phyloP scores from a whole-genome alignment of 1,140 invertebrate genomes.

The Uloborus diversus region DNA sequence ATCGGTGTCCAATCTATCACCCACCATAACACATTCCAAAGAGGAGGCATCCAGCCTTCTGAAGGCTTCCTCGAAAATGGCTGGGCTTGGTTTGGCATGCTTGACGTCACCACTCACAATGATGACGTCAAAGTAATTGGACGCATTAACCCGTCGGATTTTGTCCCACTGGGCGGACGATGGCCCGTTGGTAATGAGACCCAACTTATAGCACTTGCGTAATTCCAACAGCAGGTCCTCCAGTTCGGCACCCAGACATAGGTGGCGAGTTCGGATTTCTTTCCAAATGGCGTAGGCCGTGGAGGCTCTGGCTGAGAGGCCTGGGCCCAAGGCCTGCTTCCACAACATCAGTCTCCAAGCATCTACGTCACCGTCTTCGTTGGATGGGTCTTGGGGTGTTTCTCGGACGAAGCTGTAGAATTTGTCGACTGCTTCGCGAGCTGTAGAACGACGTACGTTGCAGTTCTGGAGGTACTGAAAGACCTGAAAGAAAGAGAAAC shows the following conservation, averaged over 20 bases:
- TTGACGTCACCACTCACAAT: conserved; percentile 84
- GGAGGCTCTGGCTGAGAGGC: conserved; percentile 76
- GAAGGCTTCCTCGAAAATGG: conserved; percentile 77
- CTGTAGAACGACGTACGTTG: not conserved
- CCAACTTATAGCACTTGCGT: conserved; percentile 74
- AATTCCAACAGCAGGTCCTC: conserved; percentile 75
- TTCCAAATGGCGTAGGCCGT: conserved; percentile 80
- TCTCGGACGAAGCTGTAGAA: conserved; percentile 68
- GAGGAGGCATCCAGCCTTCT: conserved; percentile 75
- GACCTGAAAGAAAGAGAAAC: conserved; percentile 38
- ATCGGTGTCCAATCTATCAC: conserved; percentile 85
- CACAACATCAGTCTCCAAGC: conserved; percentile 79
- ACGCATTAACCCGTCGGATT: conserved; percentile 71
- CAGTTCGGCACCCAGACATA: conserved; percentile 74
- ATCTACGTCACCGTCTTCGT: conserved; percentile 74
- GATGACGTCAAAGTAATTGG: conserved; percentile 79
- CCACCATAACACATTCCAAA: conserved; percentile 82
- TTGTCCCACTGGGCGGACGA: conserved; percentile 88
- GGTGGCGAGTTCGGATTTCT: conserved; percentile 76
- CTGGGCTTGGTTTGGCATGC: conserved; percentile 82
- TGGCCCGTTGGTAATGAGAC: conserved; percentile 83
- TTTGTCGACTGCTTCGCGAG: not conserved
- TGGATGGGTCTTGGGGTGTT: conserved; percentile 81
- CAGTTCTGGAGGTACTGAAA: conserved; percentile 3
- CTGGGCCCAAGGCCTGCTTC: conserved; percentile 77